These are phyloP conservation scores for Polypterus bichir DNA, from an alignment of 2,113 vertebrate species.

Conservation along the genomic window DNA sequence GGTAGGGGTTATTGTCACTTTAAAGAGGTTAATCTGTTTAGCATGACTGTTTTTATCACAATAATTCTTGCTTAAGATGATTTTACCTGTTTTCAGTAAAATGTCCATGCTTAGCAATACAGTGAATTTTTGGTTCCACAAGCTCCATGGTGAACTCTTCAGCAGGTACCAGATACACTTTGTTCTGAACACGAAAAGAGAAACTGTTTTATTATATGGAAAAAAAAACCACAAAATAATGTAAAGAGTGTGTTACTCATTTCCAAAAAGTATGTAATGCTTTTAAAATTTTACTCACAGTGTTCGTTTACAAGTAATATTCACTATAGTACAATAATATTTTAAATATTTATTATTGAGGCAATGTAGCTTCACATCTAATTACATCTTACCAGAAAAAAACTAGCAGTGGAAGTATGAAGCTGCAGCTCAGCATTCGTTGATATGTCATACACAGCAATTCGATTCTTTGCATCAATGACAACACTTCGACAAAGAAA, in stretches of 20 bases:
- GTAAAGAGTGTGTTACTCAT: no score
- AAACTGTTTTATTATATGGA: not conserved
- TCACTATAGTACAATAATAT: no score
- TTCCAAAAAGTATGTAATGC: no score
- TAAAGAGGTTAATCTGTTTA: no score
- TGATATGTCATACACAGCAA: slow-evolving; percentile 51
- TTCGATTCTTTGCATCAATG: slow-evolving; percentile 47
- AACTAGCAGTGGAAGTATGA: slow-evolving; percentile 37
- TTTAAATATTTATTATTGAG: no score
- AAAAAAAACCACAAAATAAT: not conserved
- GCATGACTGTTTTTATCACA: no score
- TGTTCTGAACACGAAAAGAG: slow-evolving; percentile 54
- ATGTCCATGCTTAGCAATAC: slow-evolving; percentile 58
- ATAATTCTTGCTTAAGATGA: not conserved
- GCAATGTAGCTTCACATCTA: no score
- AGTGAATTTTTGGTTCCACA: slow-evolving; percentile 61
- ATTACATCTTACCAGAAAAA: slow-evolving; percentile 64
- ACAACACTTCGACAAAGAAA: slow-evolving; percentile 72
- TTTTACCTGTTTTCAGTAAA: slow-evolving; percentile 47
- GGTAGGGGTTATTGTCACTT: no score
- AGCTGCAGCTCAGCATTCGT: slow-evolving; percentile 53
- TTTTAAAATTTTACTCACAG: no score
- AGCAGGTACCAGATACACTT: slow-evolving; percentile 61
- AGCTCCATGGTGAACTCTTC: slow-evolving; percentile 71
- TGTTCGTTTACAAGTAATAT: no score